These are phyloP conservation scores for Mantis religiosa DNA, from an alignment of 2,888 invertebrate species.

Conservation along the genomic window DNA sequence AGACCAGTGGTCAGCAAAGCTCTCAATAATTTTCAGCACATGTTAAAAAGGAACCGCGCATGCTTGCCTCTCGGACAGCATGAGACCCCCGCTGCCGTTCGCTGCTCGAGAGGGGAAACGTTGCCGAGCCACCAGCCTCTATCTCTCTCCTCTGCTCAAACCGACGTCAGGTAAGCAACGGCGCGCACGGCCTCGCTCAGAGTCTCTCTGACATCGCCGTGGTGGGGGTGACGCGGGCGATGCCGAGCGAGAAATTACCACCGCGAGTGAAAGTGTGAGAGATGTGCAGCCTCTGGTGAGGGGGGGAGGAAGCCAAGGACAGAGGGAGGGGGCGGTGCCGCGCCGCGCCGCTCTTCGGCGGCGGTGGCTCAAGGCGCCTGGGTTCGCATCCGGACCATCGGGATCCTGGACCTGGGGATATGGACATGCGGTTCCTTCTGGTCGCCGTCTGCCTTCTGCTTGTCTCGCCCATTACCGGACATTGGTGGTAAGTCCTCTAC, in stretches of 20 bases:
- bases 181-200: neutral
- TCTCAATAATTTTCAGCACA: neutral
- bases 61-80: neutral
- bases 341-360: constrained; percentile 34
- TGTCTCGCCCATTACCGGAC: constrained; percentile 82
- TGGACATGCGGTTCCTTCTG: constrained; percentile 69
- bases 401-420: constrained; percentile 33
- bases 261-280: constrained; percentile 2
- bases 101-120: neutral
- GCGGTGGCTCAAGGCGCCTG: constrained; percentile 38
- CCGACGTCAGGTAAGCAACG: neutral
- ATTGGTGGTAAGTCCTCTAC: constrained; percentile 73
- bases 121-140: neutral
- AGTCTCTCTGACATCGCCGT: neutral
- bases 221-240: constrained; percentile 27
- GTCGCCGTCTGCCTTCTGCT: constrained; percentile 79
- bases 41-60: neutral
- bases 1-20: too few species aligned
- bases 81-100: neutral
- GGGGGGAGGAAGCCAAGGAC: neutral
- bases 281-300: constrained; percentile 28
- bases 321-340: constrained; percentile 34
- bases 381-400: constrained; percentile 37
- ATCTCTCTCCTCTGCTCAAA: neutral
- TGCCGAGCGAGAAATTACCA: neutral